A percentile compares a stretch with the other conserved stretches of the same genome.
These are phyloP conservation scores for Allygus modestus DNA, from an alignment of 2,888 invertebrate species.

Conservation along the genomic window DNA sequence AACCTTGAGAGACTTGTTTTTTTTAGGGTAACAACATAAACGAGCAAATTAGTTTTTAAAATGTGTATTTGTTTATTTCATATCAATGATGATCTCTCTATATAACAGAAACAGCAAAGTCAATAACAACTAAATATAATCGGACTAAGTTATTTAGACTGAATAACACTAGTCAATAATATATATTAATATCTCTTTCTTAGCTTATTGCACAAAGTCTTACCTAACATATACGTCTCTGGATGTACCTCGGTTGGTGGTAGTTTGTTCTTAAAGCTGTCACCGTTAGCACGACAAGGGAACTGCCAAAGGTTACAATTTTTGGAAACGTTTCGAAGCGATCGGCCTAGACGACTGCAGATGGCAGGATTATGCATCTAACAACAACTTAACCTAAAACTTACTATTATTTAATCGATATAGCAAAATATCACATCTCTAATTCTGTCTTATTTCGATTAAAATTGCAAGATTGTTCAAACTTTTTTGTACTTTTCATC, in stretches of 20 bases:
- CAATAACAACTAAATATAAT: conserved; percentile 59
- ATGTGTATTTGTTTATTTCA: conserved; percentile 48
- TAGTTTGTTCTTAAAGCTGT: conserved; percentile 56
- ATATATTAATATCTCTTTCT: conserved; percentile 59
- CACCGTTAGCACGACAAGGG: conserved; percentile 41
- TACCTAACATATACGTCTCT: conserved; percentile 36
- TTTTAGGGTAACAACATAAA: not conserved
- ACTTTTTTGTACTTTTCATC: conserved; percentile 25
- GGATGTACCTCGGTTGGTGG: not conserved
- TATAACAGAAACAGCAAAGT: conserved; percentile 57
- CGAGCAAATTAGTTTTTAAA: conserved; percentile 29
- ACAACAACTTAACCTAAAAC: conserved; percentile 57
- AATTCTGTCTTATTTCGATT: conserved; percentile 42
- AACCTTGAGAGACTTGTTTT: too few species aligned
- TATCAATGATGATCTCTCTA: conserved; percentile 55
- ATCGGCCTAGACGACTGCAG: not conserved
- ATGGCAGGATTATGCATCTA: conserved; percentile 53
- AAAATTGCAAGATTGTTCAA: conserved; percentile 38
- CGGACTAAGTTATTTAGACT: conserved; percentile 52
- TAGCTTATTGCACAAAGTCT: conserved; percentile 58
- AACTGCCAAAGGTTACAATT: conserved; percentile 14
- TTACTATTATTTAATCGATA: conserved; percentile 52
- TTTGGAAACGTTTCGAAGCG: conserved; percentile 22
- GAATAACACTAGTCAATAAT: conserved; percentile 55
- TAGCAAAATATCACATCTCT: conserved; percentile 54